These are phyloP conservation scores for Thomomys bottae DNA, from an alignment of 2,113 vertebrate genomes.

Conservation along the genomic window DNA sequence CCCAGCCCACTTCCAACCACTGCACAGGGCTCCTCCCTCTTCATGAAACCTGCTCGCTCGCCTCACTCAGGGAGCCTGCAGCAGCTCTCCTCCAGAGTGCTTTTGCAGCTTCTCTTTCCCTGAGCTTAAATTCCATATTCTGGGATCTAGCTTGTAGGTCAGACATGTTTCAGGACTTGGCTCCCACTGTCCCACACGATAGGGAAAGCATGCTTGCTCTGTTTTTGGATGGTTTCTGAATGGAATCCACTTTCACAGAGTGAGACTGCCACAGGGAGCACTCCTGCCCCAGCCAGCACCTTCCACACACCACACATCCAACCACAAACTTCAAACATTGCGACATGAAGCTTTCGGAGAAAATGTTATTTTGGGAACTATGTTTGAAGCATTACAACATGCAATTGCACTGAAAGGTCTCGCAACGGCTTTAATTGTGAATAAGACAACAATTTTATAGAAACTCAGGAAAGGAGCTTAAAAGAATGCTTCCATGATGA, in stretches of 20 bases:
- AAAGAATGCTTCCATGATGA: background rate
- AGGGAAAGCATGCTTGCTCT: background rate
- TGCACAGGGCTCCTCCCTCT: too few species aligned
- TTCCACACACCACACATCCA: slow-evolving; percentile 25
- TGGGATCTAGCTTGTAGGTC: too few species aligned
- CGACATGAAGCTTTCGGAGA: background rate
- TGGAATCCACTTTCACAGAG: slow-evolving; percentile 5
- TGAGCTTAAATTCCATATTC: background rate
- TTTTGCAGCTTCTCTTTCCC: background rate
- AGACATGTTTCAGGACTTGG: background rate
- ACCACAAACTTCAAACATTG: background rate
- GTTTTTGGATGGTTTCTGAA: background rate
- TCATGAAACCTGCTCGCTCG: too few species aligned
- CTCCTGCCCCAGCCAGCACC: background rate
- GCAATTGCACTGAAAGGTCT: slow-evolving; percentile 30
- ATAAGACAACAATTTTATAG: background rate
- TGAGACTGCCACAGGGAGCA: background rate
- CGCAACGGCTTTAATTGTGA: background rate
- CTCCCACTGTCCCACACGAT: background rate
- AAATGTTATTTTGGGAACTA: background rate
- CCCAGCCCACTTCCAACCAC: too few species aligned
- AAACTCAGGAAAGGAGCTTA: background rate
- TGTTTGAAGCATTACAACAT: background rate
- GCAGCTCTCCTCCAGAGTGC: background rate
- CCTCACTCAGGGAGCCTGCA: too few species aligned